Base-by-base conservation (phyloP, 2,113 vertebrate species). In the Podarcis muralis region DNA sequence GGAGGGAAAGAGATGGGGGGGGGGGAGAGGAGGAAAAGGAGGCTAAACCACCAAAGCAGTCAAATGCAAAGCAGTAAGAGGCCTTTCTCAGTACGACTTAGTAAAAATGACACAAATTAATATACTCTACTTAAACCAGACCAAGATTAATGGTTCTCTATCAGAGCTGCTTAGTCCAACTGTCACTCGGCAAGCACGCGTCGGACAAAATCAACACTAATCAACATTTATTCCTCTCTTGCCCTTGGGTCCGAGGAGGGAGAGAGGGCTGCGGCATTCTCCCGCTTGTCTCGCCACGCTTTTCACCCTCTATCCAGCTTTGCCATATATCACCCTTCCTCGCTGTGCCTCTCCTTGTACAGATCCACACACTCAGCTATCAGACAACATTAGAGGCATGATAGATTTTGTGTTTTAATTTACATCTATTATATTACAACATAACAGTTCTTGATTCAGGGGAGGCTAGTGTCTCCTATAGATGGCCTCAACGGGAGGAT, bases 41-140 rank as follows among this genome's bases (percentile, higher is more conserved):
- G 92, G 92, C 96, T 90, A 87, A 94, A 90, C 96, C 95, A 95
- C 96, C 96, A 95, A 96, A 93, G 96, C 97, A 96, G 96, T 96
- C 96, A 95, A 65, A 97, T 97, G 97, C 96, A 96, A 97, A 97
- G 96, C 96, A 97, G 97, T 95, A 95, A 98, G 97, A 98, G 97
- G 96, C 97, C 97, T 97, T 97, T 98, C 98, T 97, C 96, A 68
- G 95, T 95, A 95, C 94, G 97, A 98, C 97, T 97, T 98, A 99
- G 98, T 99, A 98, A 98, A 99, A 99, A 99, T 99, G 98, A 99
- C 98, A 99, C 98, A 99, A 99, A 99, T 99, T 99, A 99, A 99
- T 99, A 99, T 99, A 98, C 98, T 98, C 98, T 98, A 98, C 98
- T 99, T 99, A 99, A 99, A 99, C 97, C 98, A 99, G 98, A 99